Evolutionary conservation across 2,797 vertebrate genomes (phyloP).

Genomic region (Phrynocephalus vlangalii): DNA sequence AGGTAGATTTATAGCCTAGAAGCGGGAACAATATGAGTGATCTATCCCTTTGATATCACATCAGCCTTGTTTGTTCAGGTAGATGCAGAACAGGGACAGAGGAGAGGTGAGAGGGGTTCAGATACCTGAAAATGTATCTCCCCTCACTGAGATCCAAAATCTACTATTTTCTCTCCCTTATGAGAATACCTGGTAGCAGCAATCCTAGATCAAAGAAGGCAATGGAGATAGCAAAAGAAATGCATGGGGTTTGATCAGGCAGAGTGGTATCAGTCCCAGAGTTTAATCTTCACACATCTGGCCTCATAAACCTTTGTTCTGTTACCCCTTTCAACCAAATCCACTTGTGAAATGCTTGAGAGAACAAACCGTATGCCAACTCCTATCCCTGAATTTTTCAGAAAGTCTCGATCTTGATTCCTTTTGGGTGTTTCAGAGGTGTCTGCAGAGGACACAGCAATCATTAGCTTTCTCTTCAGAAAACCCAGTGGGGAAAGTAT

Average conservation of each 20-base stretch:
- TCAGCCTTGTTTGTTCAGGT: too few relatives aligned
- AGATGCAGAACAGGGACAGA: too few relatives aligned
- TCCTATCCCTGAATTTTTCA: conserved; percentile 24
- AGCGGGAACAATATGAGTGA: too few relatives aligned
- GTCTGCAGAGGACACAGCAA: conserved; percentile 2
- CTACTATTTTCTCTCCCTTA: neutral
- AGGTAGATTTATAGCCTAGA: too few relatives aligned
- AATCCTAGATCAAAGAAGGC: neutral
- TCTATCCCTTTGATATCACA: too few relatives aligned
- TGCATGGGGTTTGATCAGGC: neutral
- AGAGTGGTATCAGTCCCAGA: neutral
- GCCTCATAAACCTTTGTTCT: too few relatives aligned
- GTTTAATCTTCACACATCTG: neutral
- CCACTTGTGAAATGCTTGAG: neutral
- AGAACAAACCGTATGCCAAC: neutral
- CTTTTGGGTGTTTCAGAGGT: neutral
- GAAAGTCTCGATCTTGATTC: neutral
- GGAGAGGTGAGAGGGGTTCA: too few relatives aligned
- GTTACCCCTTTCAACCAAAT: neutral
- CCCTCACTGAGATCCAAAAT: too few relatives aligned
- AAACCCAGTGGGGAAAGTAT: conserved; percentile 23
- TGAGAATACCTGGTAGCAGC: neutral
- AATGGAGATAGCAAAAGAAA: neutral
- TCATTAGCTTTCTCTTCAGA: conserved; percentile 13
- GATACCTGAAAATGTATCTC: too few relatives aligned